Conservation (phyloP, 2,888 invertebrate species). For the Acanthosoma haemorrhoidale region DNA sequence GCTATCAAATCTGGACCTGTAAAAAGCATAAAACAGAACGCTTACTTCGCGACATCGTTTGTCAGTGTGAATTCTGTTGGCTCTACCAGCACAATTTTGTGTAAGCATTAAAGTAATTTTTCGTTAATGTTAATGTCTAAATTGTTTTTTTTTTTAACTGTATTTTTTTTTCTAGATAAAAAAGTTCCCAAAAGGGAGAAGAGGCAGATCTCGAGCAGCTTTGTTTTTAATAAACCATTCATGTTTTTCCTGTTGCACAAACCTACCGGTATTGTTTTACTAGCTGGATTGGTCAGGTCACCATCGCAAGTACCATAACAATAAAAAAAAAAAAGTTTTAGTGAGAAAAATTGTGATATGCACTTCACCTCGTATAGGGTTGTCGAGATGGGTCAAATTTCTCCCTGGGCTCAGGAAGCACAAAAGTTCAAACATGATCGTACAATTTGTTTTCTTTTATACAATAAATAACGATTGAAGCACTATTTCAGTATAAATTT, state of each 20-base stretch:
- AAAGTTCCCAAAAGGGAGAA: conserved; percentile 37
- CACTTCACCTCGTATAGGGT: too few relatives aligned
- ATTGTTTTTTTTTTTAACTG: not conserved
- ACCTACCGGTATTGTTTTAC: conserved; percentile 42
- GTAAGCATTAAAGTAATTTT: conserved; percentile 35
- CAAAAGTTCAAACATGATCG: too few relatives aligned
- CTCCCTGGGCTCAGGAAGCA: too few relatives aligned
- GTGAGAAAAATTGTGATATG: not conserved
- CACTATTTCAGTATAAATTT: too few relatives aligned
- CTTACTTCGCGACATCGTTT: conserved; percentile 45
- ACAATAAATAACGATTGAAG: too few relatives aligned
- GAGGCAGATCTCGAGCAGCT: conserved; percentile 37
- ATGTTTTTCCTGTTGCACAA: conserved; percentile 43
- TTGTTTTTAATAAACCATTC: conserved; percentile 43
- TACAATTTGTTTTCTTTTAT: too few relatives aligned
- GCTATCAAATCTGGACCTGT: conserved; percentile 37
- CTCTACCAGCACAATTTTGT: conserved; percentile 41
- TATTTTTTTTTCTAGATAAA: conserved; percentile 36
- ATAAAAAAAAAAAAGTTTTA: not conserved
- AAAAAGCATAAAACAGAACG: conserved; percentile 43
- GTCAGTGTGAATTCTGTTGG: conserved; percentile 44
- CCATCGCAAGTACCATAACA: conserved; percentile 43
- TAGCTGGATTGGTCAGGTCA: conserved; percentile 43
- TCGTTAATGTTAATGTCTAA: not conserved
- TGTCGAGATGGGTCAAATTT: too few relatives aligned